Conservation (phyloP, 2,113 vertebrate species). For the Chlorodrepanis virens region DNA sequence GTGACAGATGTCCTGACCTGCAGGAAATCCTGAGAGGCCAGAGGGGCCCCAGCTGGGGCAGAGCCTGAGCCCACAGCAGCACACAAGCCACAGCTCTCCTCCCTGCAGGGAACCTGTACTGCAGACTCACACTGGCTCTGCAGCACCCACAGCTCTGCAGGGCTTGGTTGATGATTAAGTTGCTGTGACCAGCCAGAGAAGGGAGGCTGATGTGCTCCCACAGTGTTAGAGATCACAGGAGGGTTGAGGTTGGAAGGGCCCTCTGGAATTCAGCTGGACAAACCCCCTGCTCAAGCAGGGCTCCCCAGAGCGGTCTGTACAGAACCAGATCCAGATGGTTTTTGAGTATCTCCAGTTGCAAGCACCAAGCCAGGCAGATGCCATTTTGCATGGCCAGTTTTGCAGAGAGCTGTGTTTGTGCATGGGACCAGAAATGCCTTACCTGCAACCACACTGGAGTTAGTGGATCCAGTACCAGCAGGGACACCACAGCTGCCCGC, state of each 20-base stretch:
- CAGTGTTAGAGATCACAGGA: background rate
- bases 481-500: background rate
- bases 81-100: background rate
- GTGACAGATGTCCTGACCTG: background rate
- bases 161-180: rapidly evolving
- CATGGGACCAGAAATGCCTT: background rate
- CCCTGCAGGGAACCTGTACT: background rate
- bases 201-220: background rate
- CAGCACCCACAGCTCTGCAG: background rate
- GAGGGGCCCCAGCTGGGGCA: background rate
- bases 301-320: background rate
- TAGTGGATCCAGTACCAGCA: background rate
- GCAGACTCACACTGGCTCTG: background rate
- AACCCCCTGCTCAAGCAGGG: background rate
- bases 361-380: background rate
- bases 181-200: background rate
- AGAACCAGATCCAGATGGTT: rapidly evolving
- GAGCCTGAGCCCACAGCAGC: background rate
- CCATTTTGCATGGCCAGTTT: background rate
- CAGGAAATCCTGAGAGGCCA: background rate
- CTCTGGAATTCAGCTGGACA: background rate
- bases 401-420: background rate
- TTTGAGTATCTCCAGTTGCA: background rate
- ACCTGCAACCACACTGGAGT: background rate
- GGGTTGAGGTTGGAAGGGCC: background rate